A percentile compares a stretch with the other conserved stretches of the same genome.
These are phyloP conservation scores for Leptonema lineaticorne DNA, from an alignment of 1,140 invertebrate genomes.

Conservation along the genomic window DNA sequence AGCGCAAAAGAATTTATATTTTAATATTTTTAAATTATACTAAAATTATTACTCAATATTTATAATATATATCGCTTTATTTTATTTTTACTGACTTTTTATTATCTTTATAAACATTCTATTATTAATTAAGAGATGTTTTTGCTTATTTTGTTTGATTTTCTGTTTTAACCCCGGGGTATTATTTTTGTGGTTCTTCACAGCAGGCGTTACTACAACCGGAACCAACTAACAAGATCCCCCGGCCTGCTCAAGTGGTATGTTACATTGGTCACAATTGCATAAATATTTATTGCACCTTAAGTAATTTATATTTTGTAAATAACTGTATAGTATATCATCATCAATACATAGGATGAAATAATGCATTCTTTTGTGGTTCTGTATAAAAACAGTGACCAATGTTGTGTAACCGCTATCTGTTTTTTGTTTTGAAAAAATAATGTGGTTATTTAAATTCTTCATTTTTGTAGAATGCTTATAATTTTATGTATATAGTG, in stretches of 20 bases:
- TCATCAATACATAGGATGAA: not conserved
- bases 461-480: not conserved
- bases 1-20: too few species aligned
- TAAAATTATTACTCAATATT: too few species aligned
- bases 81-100: not conserved
- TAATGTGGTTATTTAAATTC: not conserved
- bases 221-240: constrained; percentile 41
- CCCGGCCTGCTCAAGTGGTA: constrained; percentile 40
- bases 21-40: too few species aligned
- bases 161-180: constrained; percentile 36
- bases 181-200: constrained; percentile 39
- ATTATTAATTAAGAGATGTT: constrained; percentile 4
- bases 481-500: not conserved
- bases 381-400: constrained; percentile 25
- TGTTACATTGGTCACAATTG: constrained; percentile 33
- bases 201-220: constrained; percentile 40
- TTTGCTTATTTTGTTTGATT: constrained; percentile 16
- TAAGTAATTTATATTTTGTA: constrained; percentile 1
- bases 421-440: not conserved
- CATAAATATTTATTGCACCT: constrained; percentile 1
- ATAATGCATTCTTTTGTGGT: constrained; percentile 13
- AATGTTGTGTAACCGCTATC: constrained; percentile 18
- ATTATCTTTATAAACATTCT: not conserved
- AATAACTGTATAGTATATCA: not conserved
- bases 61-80: not conserved